Evolutionary conservation across 2,888 invertebrate species (phyloP), one percentile per base, ranked within the genome.

Genomic region (Tryphoninae sp.): DNA sequence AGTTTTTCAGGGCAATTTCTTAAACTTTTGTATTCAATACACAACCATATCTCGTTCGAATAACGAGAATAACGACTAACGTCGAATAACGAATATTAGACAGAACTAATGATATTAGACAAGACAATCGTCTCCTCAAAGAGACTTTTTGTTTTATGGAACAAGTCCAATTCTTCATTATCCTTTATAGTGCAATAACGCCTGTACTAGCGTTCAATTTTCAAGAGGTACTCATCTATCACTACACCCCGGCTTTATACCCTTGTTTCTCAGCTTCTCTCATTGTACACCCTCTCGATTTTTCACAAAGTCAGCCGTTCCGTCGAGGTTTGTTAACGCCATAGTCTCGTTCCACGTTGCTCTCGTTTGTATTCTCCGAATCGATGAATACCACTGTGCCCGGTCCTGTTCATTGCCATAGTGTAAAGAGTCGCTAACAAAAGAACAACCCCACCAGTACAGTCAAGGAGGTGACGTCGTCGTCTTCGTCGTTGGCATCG

Each of bases 311-410:
- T 79, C 81, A 75, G 79, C 76, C 79, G 19, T 77, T 81, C 80
- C 49, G 49, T 55, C 61, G 42, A 65, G 84, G 81, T 85, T 87
- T 86, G 84, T 83, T 82, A 83, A 86, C 71, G 79, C 78, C 81
- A 58, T 81, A 77, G 49, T 67, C 55, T 68, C 75, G 61, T 45
- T 23, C 16, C 53, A 51, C 49, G 51, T 40, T 71, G 58, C 65
- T 64, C 78, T 68, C 61, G 51, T 76, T 76, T 76, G 72, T 81
- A 76, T 74, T 74, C 78, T 80, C 49, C 74, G 49, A 83, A 86
- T 85, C 86, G 84, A 87, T 87, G 73, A 80, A 78, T 58, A 82
- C 79, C 77, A 78, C 58, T 76, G 80, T 67, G 58, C 53, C 55
- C 51, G 64, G 49, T 81, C 55, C 51, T 73, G 73, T 78, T 79